Conservation (phyloP, 2,113 vertebrate genomes). For the Rutilus rutilus region DNA sequence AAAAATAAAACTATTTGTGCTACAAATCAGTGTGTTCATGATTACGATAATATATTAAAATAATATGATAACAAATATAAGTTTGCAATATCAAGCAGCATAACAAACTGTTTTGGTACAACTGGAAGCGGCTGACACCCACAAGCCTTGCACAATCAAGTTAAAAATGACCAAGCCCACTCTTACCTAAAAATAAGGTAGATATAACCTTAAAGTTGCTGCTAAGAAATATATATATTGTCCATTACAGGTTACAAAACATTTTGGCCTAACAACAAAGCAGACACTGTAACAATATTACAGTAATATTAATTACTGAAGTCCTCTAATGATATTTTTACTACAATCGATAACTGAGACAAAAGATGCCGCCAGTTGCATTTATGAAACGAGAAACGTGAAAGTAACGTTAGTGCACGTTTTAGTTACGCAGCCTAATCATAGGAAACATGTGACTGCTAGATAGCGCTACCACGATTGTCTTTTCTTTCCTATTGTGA, state of each 20-base stretch:
- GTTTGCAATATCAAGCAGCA: background rate
- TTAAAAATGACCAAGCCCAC: background rate
- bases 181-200: background rate
- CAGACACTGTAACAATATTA: background rate
- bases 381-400: background rate
- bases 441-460: background rate
- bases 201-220: background rate
- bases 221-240: background rate
- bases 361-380: background rate
- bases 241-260: background rate
- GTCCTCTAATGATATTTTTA: background rate
- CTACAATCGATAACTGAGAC: background rate
- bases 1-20: background rate
- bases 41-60: background rate
- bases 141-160: background rate
- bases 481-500: no score
- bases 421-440: background rate
- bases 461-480: no score
- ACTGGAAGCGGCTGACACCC: background rate
- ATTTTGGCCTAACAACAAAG: background rate
- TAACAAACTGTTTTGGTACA: background rate
- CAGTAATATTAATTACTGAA: background rate
- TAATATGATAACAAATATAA: background rate
- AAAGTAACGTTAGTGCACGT: background rate
- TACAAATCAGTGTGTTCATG: background rate